These are phyloP conservation scores for Rhagoletis zephyria DNA, from an alignment of 1,140 invertebrate genomes.

Conservation along the genomic window DNA sequence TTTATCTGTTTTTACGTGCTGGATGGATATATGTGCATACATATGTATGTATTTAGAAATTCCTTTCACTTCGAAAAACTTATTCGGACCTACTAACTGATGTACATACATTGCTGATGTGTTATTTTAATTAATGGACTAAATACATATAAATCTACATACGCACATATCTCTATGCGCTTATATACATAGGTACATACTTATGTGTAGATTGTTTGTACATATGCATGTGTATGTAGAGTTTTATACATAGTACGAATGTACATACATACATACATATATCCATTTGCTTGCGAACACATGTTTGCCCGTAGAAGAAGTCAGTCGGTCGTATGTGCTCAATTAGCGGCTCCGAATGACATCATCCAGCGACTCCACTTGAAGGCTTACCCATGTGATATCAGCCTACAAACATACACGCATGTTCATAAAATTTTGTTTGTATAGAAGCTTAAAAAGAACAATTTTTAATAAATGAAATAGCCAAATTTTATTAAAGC, in stretches of 20 bases:
- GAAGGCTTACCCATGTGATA: slow-evolving; percentile 26
- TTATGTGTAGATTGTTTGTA: background rate
- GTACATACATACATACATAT: background rate
- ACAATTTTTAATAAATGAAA: too few species aligned
- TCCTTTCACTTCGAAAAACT: too few species aligned
- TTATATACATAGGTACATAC: too few species aligned
- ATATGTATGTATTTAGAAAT: too few species aligned
- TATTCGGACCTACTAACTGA: background rate
- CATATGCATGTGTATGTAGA: background rate
- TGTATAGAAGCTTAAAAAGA: too few species aligned
- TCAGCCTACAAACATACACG: background rate
- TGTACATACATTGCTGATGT: background rate
- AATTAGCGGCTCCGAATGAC: slow-evolving; percentile 32
- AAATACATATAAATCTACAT: background rate
- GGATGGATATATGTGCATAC: too few species aligned
- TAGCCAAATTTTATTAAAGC: too few species aligned
- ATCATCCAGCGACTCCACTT: slow-evolving; percentile 40
- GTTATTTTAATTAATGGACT: slow-evolving; percentile 5
- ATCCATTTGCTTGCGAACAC: background rate
- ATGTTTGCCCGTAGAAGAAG: background rate
- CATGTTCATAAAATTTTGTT: background rate
- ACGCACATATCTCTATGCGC: background rate
- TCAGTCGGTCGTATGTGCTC: background rate
- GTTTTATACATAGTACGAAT: background rate
- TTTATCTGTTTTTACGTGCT: too few species aligned